Base-by-base conservation (phyloP, 2,797 vertebrate species). In the Petrocephalus schoutedeni region DNA sequence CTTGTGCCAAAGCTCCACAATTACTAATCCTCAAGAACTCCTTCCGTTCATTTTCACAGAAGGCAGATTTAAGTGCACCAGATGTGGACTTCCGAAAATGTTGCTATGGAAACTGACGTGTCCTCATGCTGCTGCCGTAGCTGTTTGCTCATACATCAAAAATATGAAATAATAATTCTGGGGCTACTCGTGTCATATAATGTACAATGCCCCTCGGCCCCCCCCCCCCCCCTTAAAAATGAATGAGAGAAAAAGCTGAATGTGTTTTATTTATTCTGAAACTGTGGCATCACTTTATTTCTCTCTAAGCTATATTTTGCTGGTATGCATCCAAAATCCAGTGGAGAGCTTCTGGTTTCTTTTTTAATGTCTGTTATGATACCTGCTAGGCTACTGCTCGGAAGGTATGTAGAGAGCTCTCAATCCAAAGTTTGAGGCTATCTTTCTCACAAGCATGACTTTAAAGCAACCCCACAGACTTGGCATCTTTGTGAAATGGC, bases 81-180 rank as follows among this genome's bases (percentile, higher is more conserved):
- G 51, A 84, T 84, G 82, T 84, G 21, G 36, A 58, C 84, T 58
- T 85, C 84, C 56, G 19, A 32, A 58, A 36, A 23, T 85, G 84
- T 85, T 85, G 84, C 84, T n/a, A 58, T 85, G 56, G 84, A 85
- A 85, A 85, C 84, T 57, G 16, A 36, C 16, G 8, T 58, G 23
- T 85, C 14, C 82, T 84, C 23, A 84, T 84, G 82, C 49, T 56
- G 49, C 21, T 84, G 82, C 53, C 82, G 16, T 56, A 56, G 82
- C 23, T 84, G n/a, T 51, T 45, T 53, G 80, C 51, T 83, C n/a
- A 21, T 54, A 45, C 21, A 28, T 54, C 3, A 8, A 21, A 9
- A 21, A 2, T 54, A 2, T 54, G 45, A 83, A 54, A 83, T 21
- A 28, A 83, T 51, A 56, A 84, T 54, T 84, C 53, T 32, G 49